Base-by-base conservation (phyloP, 2,888 invertebrate species). In the Pyrocoelia pectoralis region DNA sequence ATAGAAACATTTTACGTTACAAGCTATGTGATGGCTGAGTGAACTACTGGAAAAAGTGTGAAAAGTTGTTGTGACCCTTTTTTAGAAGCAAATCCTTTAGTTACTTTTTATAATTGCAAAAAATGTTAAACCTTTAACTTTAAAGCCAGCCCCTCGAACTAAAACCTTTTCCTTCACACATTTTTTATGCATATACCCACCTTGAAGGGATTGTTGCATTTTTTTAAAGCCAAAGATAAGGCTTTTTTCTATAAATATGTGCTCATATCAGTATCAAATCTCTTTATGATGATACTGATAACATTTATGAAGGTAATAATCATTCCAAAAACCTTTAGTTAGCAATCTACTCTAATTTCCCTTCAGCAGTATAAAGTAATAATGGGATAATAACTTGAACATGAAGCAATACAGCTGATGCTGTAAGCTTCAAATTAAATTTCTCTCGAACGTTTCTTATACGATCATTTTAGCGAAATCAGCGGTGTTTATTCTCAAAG, bases 51-150 rank as follows among this genome's bases (percentile, higher is more conserved):
- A 43, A 14, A 43, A 13, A 43, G 15, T 43, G 15, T 8, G n/a
- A 43, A 43, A 43, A 15, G 13, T 43, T 43, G 41, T 15, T 43
- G 41, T 43, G 9, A 33, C 33, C 33, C 8, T 33, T 33, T 33
- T 33, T 33, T 33, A 33, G 33, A 33, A 33, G n/a, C 33, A 33
- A 6, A 33, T 33, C n/a, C 33, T n/a, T 33, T 33, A n/a, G 41
- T 4, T 43, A 8, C n/a, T 43, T 43, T 43, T 43, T 43, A 43
- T 43, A 43, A 43, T 8, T 43, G 12, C 15, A 12, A 43, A 43
- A 43, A 43, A 43, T 5, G 13, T 9, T 8, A 33, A 33, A 33
- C 10, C 33, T 33, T 33, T 43, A 1, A 43, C 41, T 43, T 43
- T 43, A 40, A 13, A 43, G 41, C 41, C 2, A 38, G n/a, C 38